Evolutionary conservation across 2,888 invertebrate genomes (phyloP).

Genomic region (Danaus chrysippus): DNA sequence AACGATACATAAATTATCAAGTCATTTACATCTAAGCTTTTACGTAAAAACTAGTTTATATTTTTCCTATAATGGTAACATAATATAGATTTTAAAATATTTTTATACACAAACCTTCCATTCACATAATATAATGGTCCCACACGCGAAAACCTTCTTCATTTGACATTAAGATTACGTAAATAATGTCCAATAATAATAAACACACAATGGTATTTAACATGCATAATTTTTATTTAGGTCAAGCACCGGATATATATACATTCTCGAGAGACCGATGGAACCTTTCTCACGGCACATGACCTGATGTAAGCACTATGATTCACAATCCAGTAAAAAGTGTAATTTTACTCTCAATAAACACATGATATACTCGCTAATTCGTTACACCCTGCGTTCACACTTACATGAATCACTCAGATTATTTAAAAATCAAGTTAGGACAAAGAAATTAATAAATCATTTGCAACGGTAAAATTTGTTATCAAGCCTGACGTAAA

Average conservation of each 20-base stretch:
- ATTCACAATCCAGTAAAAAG: constrained; percentile 36
- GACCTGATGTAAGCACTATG: constrained; percentile 40
- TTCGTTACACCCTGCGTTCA: constrained; percentile 27
- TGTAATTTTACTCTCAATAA: constrained; percentile 29
- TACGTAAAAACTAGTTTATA: too few relatives aligned
- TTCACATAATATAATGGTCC: background rate
- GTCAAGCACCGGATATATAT: constrained; percentile 47
- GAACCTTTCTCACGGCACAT: constrained; percentile 45
- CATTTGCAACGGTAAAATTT: constrained; percentile 20
- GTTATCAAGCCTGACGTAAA: constrained; percentile 6
- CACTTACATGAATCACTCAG: constrained; percentile 25
- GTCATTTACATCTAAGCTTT: too few relatives aligned
- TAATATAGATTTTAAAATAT: too few relatives aligned
- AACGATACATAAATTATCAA: too few relatives aligned
- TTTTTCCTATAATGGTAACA: too few relatives aligned
- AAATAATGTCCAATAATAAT: constrained; percentile 16
- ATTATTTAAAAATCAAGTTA: constrained; percentile 18
- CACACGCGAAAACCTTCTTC: constrained; percentile 14
- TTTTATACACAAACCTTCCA: background rate
- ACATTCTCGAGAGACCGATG: constrained; percentile 46
- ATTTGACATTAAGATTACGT: constrained; percentile 11
- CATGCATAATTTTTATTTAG: constrained; percentile 36
- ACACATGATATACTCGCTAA: constrained; percentile 19
- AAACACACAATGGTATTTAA: constrained; percentile 25
- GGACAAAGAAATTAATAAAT: constrained; percentile 19